Percentiles rank a stretch among this genome's conserved stretches.
phyloP scores from a whole-genome alignment of 2,888 invertebrate genomes.

The Drosophila infuscata region DNA sequence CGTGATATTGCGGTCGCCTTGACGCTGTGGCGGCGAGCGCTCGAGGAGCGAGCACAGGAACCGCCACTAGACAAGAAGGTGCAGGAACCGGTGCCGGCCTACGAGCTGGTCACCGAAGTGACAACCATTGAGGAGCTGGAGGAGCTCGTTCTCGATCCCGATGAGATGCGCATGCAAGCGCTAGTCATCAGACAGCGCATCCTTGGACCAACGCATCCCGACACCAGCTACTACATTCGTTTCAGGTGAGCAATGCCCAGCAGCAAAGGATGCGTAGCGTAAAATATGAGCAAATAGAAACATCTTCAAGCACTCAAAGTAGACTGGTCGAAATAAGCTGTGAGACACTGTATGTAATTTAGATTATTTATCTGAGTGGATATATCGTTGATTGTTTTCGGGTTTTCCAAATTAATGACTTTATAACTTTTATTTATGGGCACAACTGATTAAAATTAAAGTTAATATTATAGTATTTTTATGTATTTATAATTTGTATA shows the following conservation, averaged over 20 bases:
- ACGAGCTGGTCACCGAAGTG: constrained; percentile 95
- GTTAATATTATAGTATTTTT: neutral
- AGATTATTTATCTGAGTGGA: neutral
- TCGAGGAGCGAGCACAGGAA: constrained; percentile 91
- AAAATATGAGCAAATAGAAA: neutral
- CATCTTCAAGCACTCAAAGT: neutral
- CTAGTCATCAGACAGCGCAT: constrained; percentile 96
- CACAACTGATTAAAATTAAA: neutral
- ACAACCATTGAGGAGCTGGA: constrained; percentile 91
- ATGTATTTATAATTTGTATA: no score
- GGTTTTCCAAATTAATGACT: neutral
- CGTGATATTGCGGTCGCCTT: constrained; percentile 96
- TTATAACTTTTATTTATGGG: neutral
- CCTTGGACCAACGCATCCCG: constrained; percentile 96
- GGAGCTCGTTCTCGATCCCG: constrained; percentile 95
- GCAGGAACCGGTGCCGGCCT: constrained; percentile 92
- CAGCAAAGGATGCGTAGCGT: neutral
- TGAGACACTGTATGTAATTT: neutral
- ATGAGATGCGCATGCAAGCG: constrained; percentile 98
- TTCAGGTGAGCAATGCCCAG: constrained; percentile 86
- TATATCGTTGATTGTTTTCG: neutral
- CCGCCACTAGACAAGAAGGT: constrained; percentile 91
- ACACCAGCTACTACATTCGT: constrained; percentile 98
- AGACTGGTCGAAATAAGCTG: no score
- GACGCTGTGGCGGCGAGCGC: constrained; percentile 95